Evolutionary conservation across 2,888 invertebrate species (phyloP).

Genomic region (Hypolimnas misippus): DNA sequence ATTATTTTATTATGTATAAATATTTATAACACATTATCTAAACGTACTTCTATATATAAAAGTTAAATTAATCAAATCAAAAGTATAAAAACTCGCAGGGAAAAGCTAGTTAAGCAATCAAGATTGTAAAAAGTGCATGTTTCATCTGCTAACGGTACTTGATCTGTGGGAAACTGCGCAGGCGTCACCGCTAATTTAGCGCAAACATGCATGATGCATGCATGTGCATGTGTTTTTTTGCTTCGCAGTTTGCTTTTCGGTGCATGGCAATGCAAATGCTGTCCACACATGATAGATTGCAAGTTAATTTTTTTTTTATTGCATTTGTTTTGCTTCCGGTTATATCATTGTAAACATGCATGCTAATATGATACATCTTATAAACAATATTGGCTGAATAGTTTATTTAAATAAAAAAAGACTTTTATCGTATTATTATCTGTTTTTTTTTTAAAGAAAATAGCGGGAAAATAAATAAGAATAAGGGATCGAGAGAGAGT

Average conservation of each 20-base stretch:
- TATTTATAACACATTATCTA: too few relatives aligned
- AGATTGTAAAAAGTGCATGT: background rate
- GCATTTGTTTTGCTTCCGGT: background rate
- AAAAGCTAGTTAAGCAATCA: background rate
- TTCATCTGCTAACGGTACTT: slow-evolving; percentile 55
- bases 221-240: slow-evolving; percentile 46
- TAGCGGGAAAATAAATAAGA: too few relatives aligned
- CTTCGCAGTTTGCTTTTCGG: slow-evolving; percentile 52
- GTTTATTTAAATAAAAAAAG: too few relatives aligned
- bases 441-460: too few relatives aligned
- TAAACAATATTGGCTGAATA: too few relatives aligned
- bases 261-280: slow-evolving; percentile 38
- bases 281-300: slow-evolving; percentile 36
- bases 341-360: background rate
- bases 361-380: too few relatives aligned
- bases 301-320: background rate
- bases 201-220: slow-evolving; percentile 66
- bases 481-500: too few relatives aligned
- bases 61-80: too few relatives aligned
- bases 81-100: too few relatives aligned
- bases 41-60: too few relatives aligned
- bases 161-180: slow-evolving; percentile 71
- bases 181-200: slow-evolving; percentile 75
- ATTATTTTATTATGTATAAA: too few relatives aligned
- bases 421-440: too few relatives aligned